Percentiles rank a stretch among this genome's conserved stretches.
These are phyloP conservation scores for Lasaia peninsularis DNA, from an alignment of 1,140 invertebrate species.

Conservation along the genomic window DNA sequence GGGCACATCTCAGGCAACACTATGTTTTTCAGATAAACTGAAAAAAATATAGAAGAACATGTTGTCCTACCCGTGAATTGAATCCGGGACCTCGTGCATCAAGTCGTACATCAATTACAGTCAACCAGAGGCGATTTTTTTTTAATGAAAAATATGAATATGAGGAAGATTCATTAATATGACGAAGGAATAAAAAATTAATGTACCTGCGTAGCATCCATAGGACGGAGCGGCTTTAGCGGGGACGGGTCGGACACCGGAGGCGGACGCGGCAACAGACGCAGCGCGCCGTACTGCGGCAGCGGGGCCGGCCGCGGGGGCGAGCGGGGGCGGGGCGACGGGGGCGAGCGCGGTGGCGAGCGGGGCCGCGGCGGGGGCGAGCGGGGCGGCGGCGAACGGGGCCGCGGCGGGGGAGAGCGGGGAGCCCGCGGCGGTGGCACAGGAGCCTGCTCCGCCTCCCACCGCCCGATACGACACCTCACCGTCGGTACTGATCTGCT, in stretches of 20 bases:
- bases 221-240: background rate
- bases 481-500: conserved; percentile 19
- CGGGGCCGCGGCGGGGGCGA: conserved; percentile 18
- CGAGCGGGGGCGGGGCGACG: conserved; percentile 12
- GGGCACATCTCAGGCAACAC: no score
- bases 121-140: no score
- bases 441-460: conserved; percentile 19
- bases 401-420: conserved; percentile 5
- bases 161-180: no score
- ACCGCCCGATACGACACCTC: conserved; percentile 16
- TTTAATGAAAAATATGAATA: no score
- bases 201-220: background rate
- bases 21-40: no score
- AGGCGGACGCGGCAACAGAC: background rate
- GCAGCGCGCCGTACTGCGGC: no score
- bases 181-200: no score
- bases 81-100: no score
- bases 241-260: background rate
- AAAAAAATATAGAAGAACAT: no score
- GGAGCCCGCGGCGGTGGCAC: conserved; percentile 15
- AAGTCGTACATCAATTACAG: no score
- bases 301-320: background rate
- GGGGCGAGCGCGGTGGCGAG: conserved; percentile 1
- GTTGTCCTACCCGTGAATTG: no score
- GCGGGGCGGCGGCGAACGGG: conserved; percentile 11